Evolutionary conservation across 2,797 vertebrate genomes (phyloP), one percentile per base, ranked within the genome.

Genomic region (Helostoma temminkii): DNA sequence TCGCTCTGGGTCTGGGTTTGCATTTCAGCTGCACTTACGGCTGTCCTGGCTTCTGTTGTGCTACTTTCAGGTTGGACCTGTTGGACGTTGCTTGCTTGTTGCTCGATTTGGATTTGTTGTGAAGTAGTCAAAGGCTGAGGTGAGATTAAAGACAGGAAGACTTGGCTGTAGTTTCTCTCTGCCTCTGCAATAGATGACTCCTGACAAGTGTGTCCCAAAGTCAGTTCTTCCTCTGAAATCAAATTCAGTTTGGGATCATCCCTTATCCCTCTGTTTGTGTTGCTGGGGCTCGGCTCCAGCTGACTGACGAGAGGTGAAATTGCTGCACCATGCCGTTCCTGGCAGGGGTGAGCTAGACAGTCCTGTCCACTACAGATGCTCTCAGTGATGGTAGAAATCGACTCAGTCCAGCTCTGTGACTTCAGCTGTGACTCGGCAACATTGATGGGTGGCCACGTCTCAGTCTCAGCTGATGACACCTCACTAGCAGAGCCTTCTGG

Each of bases 361-460:
- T 89, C 86, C 88, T 68, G 74, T 67, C 88, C 71, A 42, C 80
- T 67, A 63, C 78, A 76, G 76, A 84, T 80, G 88, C 83, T 86
- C 68, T 74, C 81, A 39, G 75, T 80, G 89, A 74, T 68, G 72
- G 83, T 70, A 75, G 78, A 76, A 68, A 71, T 83, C 67, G 75
- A 32, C 84, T 93, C 86, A 60, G 65, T 88, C 78, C 76, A 16
- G 81, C 85, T 71, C 80, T 83, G 85, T 83, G 84, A 81, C 86
- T 89, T 86, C 78, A 86, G 78, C 89, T 75, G 89, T 91, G 92
- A 92, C 91, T 93, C 88, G 70, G 90, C 88, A 92, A 91, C 91
- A 88, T 92, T 54, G 62, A 72, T 84, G 90, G 90, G 90, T 79
- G 89, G 88, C 89, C 82, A 70, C 61, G 79, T 81, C 79, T 87